These are phyloP conservation scores for Hemitrygon akajei DNA, from an alignment of 2,797 vertebrate species.

Conservation along the genomic window DNA sequence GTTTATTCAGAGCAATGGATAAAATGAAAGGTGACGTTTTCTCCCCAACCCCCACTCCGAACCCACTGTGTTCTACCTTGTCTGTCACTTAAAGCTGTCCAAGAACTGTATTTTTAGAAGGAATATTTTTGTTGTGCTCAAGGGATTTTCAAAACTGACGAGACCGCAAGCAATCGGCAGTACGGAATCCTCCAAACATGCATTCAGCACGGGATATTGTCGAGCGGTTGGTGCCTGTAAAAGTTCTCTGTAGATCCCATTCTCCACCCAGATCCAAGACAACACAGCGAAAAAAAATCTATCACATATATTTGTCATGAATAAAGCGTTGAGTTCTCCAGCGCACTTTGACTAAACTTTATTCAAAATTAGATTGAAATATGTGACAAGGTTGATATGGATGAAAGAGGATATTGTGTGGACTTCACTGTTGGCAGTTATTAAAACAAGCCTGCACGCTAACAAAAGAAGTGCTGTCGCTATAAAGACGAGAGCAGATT, in stretches of 20 bases:
- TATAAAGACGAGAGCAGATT: not conserved
- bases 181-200: not conserved
- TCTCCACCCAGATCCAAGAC: not conserved
- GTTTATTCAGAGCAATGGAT: not conserved
- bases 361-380: constrained; percentile 33
- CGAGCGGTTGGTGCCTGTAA: not conserved
- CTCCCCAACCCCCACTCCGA: too few species aligned
- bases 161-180: not conserved
- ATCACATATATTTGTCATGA: not conserved
- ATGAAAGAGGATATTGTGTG: constrained; percentile 20
- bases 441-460: constrained; percentile 32
- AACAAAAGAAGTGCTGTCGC: constrained; percentile 34
- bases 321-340: not conserved
- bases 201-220: not conserved
- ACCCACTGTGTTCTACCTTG: not conserved
- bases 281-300: not conserved
- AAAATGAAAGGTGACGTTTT: not conserved
- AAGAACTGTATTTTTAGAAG: constrained; percentile 4
- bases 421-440: constrained; percentile 28
- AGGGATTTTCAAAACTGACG: constrained; percentile 5
- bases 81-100: not conserved
- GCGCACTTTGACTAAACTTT: not conserved
- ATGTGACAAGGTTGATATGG: constrained; percentile 21
- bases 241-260: not conserved
- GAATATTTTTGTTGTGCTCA: not conserved